phyloP scores from a whole-genome alignment of 2,797 vertebrate genomes.

The Ciconia nigra region DNA sequence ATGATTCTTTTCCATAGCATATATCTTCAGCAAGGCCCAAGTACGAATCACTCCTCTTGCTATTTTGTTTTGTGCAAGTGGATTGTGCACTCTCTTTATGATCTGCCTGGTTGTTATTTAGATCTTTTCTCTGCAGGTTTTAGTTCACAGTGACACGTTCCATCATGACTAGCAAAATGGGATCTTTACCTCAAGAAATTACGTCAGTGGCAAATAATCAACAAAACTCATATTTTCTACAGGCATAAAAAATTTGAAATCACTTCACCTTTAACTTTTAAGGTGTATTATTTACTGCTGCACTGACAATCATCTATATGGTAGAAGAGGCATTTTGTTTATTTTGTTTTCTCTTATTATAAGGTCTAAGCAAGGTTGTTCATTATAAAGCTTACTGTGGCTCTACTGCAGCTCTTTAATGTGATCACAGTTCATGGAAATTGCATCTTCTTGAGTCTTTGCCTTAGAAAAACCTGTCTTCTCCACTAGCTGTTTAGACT shows the following conservation, averaged over 20 bases:
- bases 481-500: neutral
- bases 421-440: neutral
- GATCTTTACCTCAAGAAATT: neutral
- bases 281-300: neutral
- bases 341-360: neutral
- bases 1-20: neutral
- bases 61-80: neutral
- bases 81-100: neutral
- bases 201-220: neutral
- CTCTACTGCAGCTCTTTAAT: neutral
- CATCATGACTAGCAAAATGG: neutral
- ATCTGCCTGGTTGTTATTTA: neutral
- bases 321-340: neutral
- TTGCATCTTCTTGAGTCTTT: neutral
- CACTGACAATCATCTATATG: rapidly evolving
- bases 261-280: neutral
- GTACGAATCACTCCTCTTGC: neutral
- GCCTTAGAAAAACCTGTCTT: neutral
- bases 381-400: neutral
- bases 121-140: neutral
- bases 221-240: neutral
- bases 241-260: neutral
- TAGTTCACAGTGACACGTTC: neutral
- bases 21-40: neutral
- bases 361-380: neutral